Evolutionary conservation across 2,888 invertebrate genomes (phyloP), one percentile per base, ranked within the genome.

Genomic region (Sinopyrophorus schimmeli): DNA sequence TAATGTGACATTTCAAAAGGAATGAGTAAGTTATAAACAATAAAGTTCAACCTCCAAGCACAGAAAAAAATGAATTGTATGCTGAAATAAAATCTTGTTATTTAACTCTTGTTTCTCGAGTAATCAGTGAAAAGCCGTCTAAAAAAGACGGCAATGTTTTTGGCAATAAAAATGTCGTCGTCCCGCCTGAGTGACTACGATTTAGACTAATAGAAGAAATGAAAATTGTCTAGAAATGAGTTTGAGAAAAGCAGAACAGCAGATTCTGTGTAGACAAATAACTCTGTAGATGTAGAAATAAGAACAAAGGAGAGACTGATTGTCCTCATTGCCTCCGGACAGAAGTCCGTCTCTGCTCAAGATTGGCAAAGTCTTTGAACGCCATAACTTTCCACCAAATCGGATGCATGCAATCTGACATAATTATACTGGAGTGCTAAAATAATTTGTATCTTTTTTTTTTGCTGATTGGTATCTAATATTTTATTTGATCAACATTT

Each of bases 261-360:
- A 65, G 65, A 67, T 67, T 68, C 65, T 40, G 55, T 44, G 54
- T 57, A 53, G 67, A 68, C 69, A 68, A 69, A 69, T 67, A 67
- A 67, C 68, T 65, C 64, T 58, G 58, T 60, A 64, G 68, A 70
- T 58, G 58, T 60, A 64, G 68, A 70, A 70, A 69, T 70, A 70
- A 70, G 69, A 66, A 66, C 63, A 61, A 62, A 65, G 63, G 66
- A 69, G 64, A 65, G 72, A 71, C 67, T 71, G 72, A 72, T 72
- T 72, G 71, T 71, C 70, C 66, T 70, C 72, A 71, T 72, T 67
- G 72, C 71, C 69, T 66, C 62, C 57, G 66, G 71, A 69, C 70
- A 70, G 66, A 62, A 69, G 69, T 69, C 69, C 67, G 67, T 68
- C 66, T 66, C 64, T 59, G 60, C 62, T 60, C 55, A 60, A 65